Evolutionary conservation across 2,113 vertebrate genomes (phyloP), one percentile per base, ranked within the genome.

Genomic region (Gobiocypris rarus): DNA sequence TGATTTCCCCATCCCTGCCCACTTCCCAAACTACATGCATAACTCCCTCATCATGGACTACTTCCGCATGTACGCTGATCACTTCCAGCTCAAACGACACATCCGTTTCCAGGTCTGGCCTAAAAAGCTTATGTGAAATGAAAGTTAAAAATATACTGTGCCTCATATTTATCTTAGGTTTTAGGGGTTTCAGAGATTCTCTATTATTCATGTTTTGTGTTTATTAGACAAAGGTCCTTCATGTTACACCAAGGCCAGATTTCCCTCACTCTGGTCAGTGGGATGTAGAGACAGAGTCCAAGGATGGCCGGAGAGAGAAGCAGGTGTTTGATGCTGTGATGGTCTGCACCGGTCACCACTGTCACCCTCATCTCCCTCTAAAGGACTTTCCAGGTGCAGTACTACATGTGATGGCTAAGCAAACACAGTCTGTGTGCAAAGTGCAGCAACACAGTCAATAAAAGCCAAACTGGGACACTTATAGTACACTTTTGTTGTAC

Each of bases 11-110:
- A 95, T 97, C 54, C 97, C 96, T 0, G 94, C 91, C 0, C 88
- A 97, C 73, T 99, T 92, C 84, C 96, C 97, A 75, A 99, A 98
- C 94, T 99, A 85, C 93, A 97, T 98, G 97, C 97, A 96, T 91
- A 93, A 97, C 88, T 93, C 94, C 48, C 91, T 94, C 81, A 92
- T 99, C 90, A 90, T 98, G 90, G 92, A 96, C 17, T 99, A 99
- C 85, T 98, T 96, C 86, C 92, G 89, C 71, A 91, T 95, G 93
- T 99, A 97, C 0, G 96, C 95, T 0, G 92, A 91, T 56, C 91
- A 88, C 85, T 99, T 98, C 15, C 87, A 94, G 76, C 97, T 99
- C 89, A 85, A 86, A 52, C 94, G 90, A 84, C 90, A 97, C 88
- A 93, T 98, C 43, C 95, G 74, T 54, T 95, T 97, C 74, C 91